phyloP scores from a whole-genome alignment of 2,113 vertebrate species.

The Notothenia coriiceps region DNA sequence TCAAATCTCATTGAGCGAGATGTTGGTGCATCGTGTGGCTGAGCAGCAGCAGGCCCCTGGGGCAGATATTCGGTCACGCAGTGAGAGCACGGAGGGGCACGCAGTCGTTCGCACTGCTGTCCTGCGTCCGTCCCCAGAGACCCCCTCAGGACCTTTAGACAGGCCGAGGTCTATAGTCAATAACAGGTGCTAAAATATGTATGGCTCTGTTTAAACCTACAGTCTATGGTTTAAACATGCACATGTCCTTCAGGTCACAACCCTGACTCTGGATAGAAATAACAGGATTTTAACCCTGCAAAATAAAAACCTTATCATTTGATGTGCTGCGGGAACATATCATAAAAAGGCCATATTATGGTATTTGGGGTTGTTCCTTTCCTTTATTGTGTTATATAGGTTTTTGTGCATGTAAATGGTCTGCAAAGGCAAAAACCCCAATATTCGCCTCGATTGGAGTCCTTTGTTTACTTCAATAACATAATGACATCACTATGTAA shows the following conservation, averaged over 20 bases:
- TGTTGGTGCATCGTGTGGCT: slow-evolving; percentile 56
- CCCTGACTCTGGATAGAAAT: not conserved
- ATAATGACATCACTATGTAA: no score
- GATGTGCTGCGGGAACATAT: not conserved
- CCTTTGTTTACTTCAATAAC: no score
- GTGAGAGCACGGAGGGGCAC: slow-evolving; percentile 3
- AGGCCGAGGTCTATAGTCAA: not conserved
- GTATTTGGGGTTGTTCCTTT: no score
- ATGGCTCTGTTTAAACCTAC: not conserved
- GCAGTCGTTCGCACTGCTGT: slow-evolving; percentile 19
- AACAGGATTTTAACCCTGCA: not conserved
- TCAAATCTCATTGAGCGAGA: slow-evolving; percentile 52
- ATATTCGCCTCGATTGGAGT: no score
- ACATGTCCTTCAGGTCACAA: not conserved
- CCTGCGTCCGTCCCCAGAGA: slow-evolving; percentile 2
- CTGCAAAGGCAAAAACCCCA: no score
- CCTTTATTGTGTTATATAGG: no score
- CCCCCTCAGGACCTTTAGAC: not conserved
- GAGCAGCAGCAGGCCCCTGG: slow-evolving; percentile 35
- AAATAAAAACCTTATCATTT: no score
- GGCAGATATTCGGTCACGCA: slow-evolving; percentile 14
- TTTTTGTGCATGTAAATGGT: no score
- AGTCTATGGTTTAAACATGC: not conserved
- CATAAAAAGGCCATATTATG: not conserved
- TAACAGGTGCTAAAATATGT: slow-evolving; percentile 7